Evolutionary conservation across 2,888 invertebrate species (phyloP).

Genomic region (Electrophaes corylata): DNA sequence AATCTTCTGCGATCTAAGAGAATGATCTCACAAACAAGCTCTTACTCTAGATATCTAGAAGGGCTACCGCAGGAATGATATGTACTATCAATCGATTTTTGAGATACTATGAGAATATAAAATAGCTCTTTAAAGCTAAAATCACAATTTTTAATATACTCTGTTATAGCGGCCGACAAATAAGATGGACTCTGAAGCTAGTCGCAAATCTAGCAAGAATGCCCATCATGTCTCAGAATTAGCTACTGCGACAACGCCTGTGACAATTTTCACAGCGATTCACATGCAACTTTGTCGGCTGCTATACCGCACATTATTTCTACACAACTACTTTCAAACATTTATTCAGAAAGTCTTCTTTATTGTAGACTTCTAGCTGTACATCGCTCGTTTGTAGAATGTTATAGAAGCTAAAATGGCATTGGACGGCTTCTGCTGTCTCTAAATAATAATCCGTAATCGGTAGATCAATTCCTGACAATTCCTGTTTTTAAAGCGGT

Average conservation of each 20-base stretch:
- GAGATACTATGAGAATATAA: constrained; percentile 27
- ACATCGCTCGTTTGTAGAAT: neutral
- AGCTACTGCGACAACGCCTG: neutral
- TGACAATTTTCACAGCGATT: neutral
- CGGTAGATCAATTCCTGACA: constrained; percentile 41
- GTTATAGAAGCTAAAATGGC: constrained; percentile 39
- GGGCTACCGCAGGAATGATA: constrained; percentile 35
- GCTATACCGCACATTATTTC: neutral
- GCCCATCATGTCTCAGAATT: neutral
- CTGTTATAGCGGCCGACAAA: neutral
- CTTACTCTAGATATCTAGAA: neutral
- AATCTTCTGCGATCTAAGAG: constrained; percentile 7
- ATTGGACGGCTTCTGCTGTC: constrained; percentile 45
- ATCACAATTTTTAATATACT: constrained; percentile 36
- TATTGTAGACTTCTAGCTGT: neutral
- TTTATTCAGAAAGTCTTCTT: neutral
- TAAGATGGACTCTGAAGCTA: neutral
- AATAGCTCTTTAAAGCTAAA: constrained; percentile 32
- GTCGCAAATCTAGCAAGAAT: neutral
- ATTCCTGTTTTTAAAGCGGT: constrained; percentile 31
- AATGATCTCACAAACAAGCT: constrained; percentile 7
- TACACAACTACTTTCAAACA: neutral
- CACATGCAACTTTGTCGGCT: neutral
- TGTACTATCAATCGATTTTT: constrained; percentile 36
- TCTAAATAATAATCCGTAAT: constrained; percentile 3